Evolutionary conservation across 2,888 invertebrate species (phyloP), one percentile per base, ranked within the genome.

Genomic region (Stenodema calcarata): DNA sequence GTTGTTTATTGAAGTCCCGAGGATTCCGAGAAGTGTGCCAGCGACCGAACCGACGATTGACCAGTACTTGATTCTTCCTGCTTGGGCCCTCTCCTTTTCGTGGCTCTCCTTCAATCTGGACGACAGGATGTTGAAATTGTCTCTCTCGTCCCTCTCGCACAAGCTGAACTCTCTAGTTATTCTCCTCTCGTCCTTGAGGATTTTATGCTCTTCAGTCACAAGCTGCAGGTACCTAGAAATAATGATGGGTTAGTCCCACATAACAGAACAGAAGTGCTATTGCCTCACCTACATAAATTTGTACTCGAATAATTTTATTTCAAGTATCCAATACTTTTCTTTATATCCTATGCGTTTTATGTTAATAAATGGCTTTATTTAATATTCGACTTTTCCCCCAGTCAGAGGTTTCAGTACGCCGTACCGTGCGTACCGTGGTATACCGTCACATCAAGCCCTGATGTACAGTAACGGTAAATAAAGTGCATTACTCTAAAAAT

Each of bases 51-150:
- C 95, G 69, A 95, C 94, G 86, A 96, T 93, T 88, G 95, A 95
- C 94, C 96, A 96, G 91, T 97, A 97, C 91, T 97, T 97, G 87
- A 96, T 96, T 86, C 95, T 93, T 90, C 97, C 96, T 3, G 95
- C 94, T 90, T 96, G 95, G 0, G 95, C 94, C 50, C 96, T 91
- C 91, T 97, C 97, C 86, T 95, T 93, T 91, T 97, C 97, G 90
- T 97, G 96, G 23, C 95, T 95, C 89, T 95, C 94, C 88, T 96
- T 93, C 27, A 94, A 94, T 54, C 87, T 79, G 28, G 89, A 88
- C 0, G 95, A 95, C 90, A 96, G 93, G 0, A 93, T 92, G 0
- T 94, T 93, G 90, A 96, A 96, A 14, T 94, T 91, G 83, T 95
- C 95, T 3, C 96, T 91, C 91, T 97, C 97, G n/a, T 93, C 93